Conservation (phyloP, 2,113 vertebrate species). For the Origma solitaria region DNA sequence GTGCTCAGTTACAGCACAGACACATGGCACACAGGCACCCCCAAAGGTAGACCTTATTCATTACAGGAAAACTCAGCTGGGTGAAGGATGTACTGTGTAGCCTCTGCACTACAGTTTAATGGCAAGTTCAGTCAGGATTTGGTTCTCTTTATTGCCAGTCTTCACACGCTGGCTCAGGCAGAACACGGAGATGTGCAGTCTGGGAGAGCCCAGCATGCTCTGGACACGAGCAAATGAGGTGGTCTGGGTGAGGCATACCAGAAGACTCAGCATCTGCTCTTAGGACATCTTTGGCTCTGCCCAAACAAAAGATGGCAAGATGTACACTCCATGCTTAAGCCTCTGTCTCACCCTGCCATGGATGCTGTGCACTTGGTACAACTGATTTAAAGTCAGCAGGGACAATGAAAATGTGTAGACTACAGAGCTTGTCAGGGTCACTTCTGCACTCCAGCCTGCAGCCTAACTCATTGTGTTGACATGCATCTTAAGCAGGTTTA, state of each 20-base stretch:
- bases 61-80: neutral
- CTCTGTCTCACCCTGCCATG: neutral
- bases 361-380: neutral
- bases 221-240: neutral
- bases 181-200: neutral
- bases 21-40: fast-evolving
- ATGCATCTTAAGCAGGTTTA: neutral
- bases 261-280: neutral
- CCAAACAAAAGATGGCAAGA: neutral
- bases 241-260: neutral
- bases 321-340: neutral
- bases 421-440: neutral
- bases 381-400: neutral
- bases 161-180: neutral
- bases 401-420: neutral
- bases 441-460: neutral
- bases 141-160: neutral
- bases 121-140: neutral
- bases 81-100: neutral
- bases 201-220: neutral
- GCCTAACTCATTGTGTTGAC: neutral
- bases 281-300: neutral
- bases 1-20: neutral
- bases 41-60: neutral
- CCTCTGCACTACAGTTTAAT: neutral